These are phyloP conservation scores for Bombus consobrinus DNA, from an alignment of 1,140 invertebrate species.

Conservation along the genomic window DNA sequence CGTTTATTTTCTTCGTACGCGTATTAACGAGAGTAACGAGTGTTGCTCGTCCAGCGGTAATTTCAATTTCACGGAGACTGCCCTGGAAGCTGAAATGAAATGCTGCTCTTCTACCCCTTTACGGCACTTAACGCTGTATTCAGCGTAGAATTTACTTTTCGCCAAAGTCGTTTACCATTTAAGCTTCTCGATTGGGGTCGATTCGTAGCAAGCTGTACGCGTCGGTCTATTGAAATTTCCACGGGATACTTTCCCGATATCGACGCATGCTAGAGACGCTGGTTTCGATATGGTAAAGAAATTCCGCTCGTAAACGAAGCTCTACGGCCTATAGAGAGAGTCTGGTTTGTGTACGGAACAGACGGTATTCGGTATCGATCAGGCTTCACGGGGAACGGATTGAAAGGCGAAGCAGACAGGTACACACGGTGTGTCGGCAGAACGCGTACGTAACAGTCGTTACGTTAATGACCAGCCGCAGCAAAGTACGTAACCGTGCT, in stretches of 20 bases:
- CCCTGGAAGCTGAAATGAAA: too few species aligned
- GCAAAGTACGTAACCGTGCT: constrained; percentile 51
- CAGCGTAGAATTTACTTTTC: too few species aligned
- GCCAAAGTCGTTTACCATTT: neutral
- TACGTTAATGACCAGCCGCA: constrained; percentile 60
- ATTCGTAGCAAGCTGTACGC: neutral
- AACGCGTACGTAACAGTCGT: constrained; percentile 59
- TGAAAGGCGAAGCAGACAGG: constrained; percentile 58
- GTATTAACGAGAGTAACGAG: too few species aligned
- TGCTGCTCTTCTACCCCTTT: too few species aligned
- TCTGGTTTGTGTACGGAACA: neutral
- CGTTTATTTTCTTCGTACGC: too few species aligned
- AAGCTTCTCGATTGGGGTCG: neutral
- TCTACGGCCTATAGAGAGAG: neutral
- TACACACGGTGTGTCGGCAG: constrained; percentile 26
- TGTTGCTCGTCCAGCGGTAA: too few species aligned
- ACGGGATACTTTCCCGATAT: neutral
- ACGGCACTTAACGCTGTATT: too few species aligned
- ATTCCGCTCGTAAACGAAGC: constrained; percentile 37
- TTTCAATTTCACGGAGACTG: too few species aligned
- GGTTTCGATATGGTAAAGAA: neutral
- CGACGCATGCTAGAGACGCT: neutral
- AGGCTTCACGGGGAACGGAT: constrained; percentile 42
- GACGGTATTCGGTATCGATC: constrained; percentile 58
- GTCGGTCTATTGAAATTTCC: neutral